Evolutionary conservation across 2,888 invertebrate genomes (phyloP).

Genomic region (Drosophila helvetica): DNA sequence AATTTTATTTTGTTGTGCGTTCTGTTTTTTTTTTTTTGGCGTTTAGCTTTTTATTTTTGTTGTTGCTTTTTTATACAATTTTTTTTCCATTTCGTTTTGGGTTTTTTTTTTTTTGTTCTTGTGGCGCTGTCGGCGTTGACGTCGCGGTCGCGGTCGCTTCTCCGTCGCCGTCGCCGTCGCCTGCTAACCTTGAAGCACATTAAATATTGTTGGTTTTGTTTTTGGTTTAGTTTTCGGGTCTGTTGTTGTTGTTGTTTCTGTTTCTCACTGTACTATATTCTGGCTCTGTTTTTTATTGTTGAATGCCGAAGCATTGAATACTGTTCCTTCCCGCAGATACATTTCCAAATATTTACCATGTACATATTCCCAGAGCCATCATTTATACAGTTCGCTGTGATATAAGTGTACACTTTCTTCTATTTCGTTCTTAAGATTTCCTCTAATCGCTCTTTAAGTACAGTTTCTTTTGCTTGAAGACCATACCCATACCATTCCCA

Average conservation of each 20-base stretch:
- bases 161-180: constrained; percentile 36
- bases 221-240: constrained; percentile 5
- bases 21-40: constrained; percentile 41
- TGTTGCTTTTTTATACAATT: constrained; percentile 26
- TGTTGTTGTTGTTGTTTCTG: constrained; percentile 19
- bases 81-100: constrained; percentile 38
- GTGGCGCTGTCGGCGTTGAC: constrained; percentile 27
- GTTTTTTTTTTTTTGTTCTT: constrained; percentile 31
- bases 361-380: too few species aligned
- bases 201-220: constrained; percentile 56
- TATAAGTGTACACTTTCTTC: too few species aligned
- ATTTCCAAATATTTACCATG: too few species aligned
- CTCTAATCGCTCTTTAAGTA: neutral
- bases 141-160: constrained; percentile 29
- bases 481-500: too few species aligned
- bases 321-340: neutral
- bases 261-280: constrained; percentile 16
- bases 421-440: too few species aligned
- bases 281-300: constrained; percentile 3
- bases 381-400: too few species aligned
- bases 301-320: neutral
- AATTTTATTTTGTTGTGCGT: constrained; percentile 69
- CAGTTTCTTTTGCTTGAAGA: neutral
- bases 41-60: constrained; percentile 20
- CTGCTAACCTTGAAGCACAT: constrained; percentile 75